These are phyloP conservation scores for Chaenocephalus aceratus DNA, from an alignment of 2,113 vertebrate species.

Conservation along the genomic window DNA sequence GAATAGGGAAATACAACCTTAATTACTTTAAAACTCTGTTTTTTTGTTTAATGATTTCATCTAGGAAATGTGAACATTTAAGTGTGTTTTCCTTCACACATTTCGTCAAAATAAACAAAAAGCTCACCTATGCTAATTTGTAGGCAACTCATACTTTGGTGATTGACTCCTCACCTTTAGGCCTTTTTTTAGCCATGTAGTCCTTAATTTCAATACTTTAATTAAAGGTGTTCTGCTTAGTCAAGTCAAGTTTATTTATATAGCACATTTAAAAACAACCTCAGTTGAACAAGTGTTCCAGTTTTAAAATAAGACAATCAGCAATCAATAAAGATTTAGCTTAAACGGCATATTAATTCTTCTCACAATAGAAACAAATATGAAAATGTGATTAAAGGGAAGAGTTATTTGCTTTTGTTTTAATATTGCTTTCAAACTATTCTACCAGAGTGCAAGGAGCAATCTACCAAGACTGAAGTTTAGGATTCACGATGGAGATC, in stretches of 20 bases:
- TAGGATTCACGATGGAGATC: slow-evolving; percentile 25
- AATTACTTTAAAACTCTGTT: background rate
- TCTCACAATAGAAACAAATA: background rate
- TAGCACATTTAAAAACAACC: too few species aligned
- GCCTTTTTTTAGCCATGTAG: background rate
- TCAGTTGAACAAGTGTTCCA: too few species aligned
- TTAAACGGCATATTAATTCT: too few species aligned
- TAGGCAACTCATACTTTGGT: background rate
- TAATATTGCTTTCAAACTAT: slow-evolving; percentile 33
- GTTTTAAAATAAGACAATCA: too few species aligned
- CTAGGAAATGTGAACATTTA: background rate
- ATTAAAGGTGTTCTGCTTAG: too few species aligned
- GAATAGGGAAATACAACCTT: background rate
- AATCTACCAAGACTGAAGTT: slow-evolving; percentile 41
- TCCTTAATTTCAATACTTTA: too few species aligned
- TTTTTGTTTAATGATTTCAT: slow-evolving; percentile 15
- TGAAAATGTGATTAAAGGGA: too few species aligned
- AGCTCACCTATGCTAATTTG: background rate
- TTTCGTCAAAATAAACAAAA: background rate
- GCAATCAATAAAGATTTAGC: too few species aligned
- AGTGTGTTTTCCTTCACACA: background rate
- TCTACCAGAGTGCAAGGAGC: background rate
- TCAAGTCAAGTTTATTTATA: too few species aligned
- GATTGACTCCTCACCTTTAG: background rate
- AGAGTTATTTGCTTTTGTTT: background rate